Evolutionary conservation across 1,140 invertebrate species (phyloP), one percentile per base, ranked within the genome.

Genomic region (Hypsibius dujardini): DNA sequence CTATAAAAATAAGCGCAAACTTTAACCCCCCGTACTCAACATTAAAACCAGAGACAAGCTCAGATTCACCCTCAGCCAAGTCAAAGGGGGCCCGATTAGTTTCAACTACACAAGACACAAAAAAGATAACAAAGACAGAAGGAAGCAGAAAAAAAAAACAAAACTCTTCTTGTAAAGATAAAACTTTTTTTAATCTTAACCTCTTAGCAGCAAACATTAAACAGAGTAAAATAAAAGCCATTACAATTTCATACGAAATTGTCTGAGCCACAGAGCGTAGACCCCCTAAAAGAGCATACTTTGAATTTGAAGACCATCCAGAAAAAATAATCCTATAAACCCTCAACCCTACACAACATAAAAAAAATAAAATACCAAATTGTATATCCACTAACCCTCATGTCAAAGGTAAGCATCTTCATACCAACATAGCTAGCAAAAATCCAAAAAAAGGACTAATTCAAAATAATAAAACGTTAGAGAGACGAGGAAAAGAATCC

Each of bases 1-100:
- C 80, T 78, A 88, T 82, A 85, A 87, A 87, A 83, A 87, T 83
- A 79, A 87, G 81, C 73, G 84, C 82, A 86, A 88, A 87, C n/a
- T 78, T 79, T 0, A 81, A 80, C 77, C 82, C 82, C 80, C 82
- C 81, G 82, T 86, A 87, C 75, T 88, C 86, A 77, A 84, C 79
- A 84, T 88, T 87, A 86, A 86, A 88, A 3, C 86, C 86, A 46
- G 85, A 88, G 75, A 88, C 85, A 81, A 88, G 83, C 77, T 88
- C 86, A 67, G 83, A 86, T 77, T 88, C 85, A 0, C 85, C 84
- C 76, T 88, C 86, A 75, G 84, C 82, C 83, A 88, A 87, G 86
- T 88, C 86, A 86, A 87, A 87, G 73, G 85, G 86, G 76, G 84
- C 84, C 0, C 86, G 86, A 83, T 87, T 87, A 75, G 83, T 85